Evolutionary conservation across 2,797 vertebrate species (phyloP).

Genomic region (Novumbra hubbsi): DNA sequence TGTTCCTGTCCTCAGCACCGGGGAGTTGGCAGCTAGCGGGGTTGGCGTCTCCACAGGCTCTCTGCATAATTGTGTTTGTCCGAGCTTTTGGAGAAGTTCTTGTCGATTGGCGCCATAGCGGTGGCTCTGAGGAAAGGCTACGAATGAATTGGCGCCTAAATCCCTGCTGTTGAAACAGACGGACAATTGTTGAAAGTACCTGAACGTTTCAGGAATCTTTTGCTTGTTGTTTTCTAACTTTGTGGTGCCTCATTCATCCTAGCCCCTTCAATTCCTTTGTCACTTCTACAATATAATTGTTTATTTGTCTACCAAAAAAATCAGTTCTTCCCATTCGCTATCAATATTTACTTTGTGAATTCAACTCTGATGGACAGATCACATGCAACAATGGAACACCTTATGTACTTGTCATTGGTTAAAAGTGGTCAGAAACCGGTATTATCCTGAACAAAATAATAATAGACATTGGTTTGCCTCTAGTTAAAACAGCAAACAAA

Average conservation of each 20-base stretch:
- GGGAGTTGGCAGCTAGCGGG: background rate
- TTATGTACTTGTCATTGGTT: too few species aligned
- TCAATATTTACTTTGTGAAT: too few species aligned
- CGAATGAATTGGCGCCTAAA: constrained; percentile 35
- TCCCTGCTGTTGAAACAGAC: constrained; percentile 32
- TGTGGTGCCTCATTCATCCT: constrained; percentile 19
- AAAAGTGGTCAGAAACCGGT: too few species aligned
- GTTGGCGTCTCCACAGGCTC: background rate
- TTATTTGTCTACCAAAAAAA: constrained; percentile 2
- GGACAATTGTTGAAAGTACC: constrained; percentile 30
- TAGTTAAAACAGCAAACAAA: too few species aligned
- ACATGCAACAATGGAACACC: too few species aligned
- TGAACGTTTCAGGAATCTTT: constrained; percentile 27
- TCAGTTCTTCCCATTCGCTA: too few species aligned
- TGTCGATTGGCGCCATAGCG: constrained; percentile 38
- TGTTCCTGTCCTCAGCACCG: background rate
- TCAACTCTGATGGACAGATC: too few species aligned
- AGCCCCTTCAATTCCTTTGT: constrained; percentile 2
- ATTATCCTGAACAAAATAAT: too few species aligned
- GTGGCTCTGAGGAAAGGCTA: constrained; percentile 28
- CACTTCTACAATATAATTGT: background rate
- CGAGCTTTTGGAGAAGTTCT: constrained; percentile 23
- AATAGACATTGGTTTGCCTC: too few species aligned
- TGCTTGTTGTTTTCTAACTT: constrained; percentile 29
- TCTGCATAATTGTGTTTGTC: constrained; percentile 21